phyloP scores from a whole-genome alignment of 2,113 vertebrate genomes.

The Melanotaenia duboulayi region DNA sequence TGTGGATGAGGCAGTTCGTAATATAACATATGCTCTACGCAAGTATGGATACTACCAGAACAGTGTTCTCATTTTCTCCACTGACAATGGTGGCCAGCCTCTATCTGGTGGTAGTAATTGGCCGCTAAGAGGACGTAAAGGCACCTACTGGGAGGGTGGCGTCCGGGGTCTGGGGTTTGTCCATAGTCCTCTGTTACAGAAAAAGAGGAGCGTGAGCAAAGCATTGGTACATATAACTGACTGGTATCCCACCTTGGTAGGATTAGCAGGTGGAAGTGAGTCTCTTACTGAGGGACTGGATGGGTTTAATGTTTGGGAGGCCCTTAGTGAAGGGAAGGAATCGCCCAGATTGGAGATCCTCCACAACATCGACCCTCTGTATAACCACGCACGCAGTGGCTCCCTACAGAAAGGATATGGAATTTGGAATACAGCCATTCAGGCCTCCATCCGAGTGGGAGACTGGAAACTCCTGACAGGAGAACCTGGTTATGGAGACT shows the following conservation, averaged over 20 bases:
- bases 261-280: slow-evolving; percentile 88
- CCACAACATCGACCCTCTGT: slow-evolving; percentile 96
- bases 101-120: slow-evolving; percentile 96
- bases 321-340: slow-evolving; percentile 92
- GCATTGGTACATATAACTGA: slow-evolving; percentile 95
- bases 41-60: slow-evolving; percentile 96
- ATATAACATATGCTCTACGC: slow-evolving; percentile 94
- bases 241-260: slow-evolving; percentile 95
- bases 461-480: slow-evolving; percentile 98
- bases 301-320: slow-evolving; percentile 91
- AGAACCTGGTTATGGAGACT: slow-evolving; percentile 94
- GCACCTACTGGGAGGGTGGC: slow-evolving; percentile 98
- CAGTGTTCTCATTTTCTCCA: slow-evolving; percentile 94
- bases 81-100: slow-evolving; percentile 95
- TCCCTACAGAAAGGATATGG: slow-evolving; percentile 89
- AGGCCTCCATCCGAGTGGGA: slow-evolving; percentile 92
- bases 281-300: slow-evolving; percentile 86
- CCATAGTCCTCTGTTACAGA: slow-evolving; percentile 93
- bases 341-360: slow-evolving; percentile 93
- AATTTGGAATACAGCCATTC: slow-evolving; percentile 95
- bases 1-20: slow-evolving; percentile 94
- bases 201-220: slow-evolving; percentile 87
- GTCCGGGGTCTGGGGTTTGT: slow-evolving; percentile 94
- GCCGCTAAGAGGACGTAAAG: slow-evolving; percentile 95
- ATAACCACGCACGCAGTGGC: slow-evolving; percentile 89